Evolutionary conservation across 2,888 invertebrate species (phyloP), one percentile per base, ranked within the genome.

Genomic region (Muschampia plurimacula): DNA sequence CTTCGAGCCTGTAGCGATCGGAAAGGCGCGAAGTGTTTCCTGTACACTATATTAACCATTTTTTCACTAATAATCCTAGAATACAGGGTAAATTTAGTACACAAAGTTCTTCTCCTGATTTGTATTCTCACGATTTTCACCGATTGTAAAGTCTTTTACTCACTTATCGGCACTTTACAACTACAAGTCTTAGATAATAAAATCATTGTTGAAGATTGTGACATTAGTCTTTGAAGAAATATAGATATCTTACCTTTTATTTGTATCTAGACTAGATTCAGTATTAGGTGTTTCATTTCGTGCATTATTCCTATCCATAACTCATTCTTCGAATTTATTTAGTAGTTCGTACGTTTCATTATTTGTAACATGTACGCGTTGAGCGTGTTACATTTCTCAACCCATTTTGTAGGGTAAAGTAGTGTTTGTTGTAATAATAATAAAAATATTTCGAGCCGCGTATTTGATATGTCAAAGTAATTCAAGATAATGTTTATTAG

Each of bases 381-480:
- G 82, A 76, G 80, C 81, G 81, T 83, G 68, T 77, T 78, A 73
- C 73, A 67, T 85, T 77, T 84, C 87, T 90, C 87, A 84, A 89
- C 85, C 89, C 93, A 91, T 92, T 86, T 86, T 86, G 85, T 93
- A 93, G 92, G 89, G 88, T 91, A 91, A 86, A 80, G 89, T 94
- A 94, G 93, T 89, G 88, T 80, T 79, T 74, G 85, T 86, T 88
- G 83, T 89, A 87, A 87, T 88, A 89, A 83, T 65, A 49, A 89
- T 88, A 88, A 89, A 88, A 88, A 92, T 84, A 92, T 91, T 93
- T 93, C 93, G 94, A 94, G 94, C 94, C 94, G 94, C 94, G 94
- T 94, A 90, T 89, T 92, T 90, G 87, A 94, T 94, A 94, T 94
- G 94, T 94, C 93, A 94, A 93, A 92, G 93, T 93, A 93, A 93